Base-by-base conservation (phyloP, 2,797 vertebrate species). In the Eulemur albifrons region DNA sequence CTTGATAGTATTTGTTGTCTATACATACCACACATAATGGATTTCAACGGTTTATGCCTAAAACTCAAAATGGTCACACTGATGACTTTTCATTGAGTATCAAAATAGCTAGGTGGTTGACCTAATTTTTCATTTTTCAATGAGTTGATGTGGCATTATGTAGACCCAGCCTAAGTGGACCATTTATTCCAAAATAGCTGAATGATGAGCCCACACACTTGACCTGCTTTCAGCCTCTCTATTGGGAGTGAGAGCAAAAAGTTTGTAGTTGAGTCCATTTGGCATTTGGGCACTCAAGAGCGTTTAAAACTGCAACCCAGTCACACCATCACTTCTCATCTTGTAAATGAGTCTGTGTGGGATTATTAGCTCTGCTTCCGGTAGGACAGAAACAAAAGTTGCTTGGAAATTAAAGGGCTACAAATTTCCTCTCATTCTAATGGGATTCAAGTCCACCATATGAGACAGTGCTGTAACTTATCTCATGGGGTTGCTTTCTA, bases 161-260 rank as follows among this genome's bases (percentile, higher is more conserved):
- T 90, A 93, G 82, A 79, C 38, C 20, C 65, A 96, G 61, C 35
- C 76, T 81, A 92, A 96, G 48, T 90, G 67, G 45, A 87, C 61
- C 45, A 92, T 86, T 93, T 81, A 84, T 93, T 93, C 59, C 86
- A 94, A 97, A 98, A 87, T 89, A 97, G 88, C 43, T 92, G 79
- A 97, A 86, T 76, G 50, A 92, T 93, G 13, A 94, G 35, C 25
- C 43, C 48, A 79, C 32, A 83, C 7, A 84, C 32, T 94, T 96
- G 89, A 75, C 67, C 84, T 89, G 65, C 67, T 92, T 94, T 84
- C 48, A 93, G 54, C 30, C 63, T 88, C 63, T 32, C n/a, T 87
- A 23, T n/a, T 84, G 7, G 69, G 27, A 79, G 7, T 25, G 40
- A 90, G 21, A 85, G 70, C 50, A 70, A n/a, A 88, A 92, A 96